Evolutionary conservation across 2,888 invertebrate genomes (phyloP).

Genomic region (Chouioia cunea): DNA sequence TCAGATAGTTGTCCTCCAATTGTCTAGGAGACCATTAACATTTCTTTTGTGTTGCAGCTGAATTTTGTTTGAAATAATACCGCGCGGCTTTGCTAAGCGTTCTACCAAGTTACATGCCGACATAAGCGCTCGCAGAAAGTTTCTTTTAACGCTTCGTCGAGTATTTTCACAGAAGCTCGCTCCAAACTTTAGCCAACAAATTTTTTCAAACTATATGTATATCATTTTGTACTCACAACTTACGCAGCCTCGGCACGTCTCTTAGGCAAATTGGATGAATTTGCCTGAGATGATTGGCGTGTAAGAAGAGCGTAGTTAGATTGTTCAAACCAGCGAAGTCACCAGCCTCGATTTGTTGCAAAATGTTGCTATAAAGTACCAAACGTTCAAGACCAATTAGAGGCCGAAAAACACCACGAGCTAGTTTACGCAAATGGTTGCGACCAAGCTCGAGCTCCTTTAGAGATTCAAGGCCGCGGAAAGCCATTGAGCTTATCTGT

Average conservation of each 20-base stretch:
- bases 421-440: constrained; percentile 74
- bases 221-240: constrained; percentile 73
- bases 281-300: constrained; percentile 78
- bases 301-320: constrained; percentile 77
- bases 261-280: constrained; percentile 76
- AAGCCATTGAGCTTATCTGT: constrained; percentile 59
- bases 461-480: constrained; percentile 63
- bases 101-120: too few relatives aligned
- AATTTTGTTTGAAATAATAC: too few relatives aligned
- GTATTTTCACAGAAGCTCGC: too few relatives aligned
- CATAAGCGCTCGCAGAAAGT: too few relatives aligned
- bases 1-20: constrained; percentile 81
- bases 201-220: too few relatives aligned
- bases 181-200: too few relatives aligned
- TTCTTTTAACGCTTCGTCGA: too few relatives aligned
- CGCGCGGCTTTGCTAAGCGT: too few relatives aligned
- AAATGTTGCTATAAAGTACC: constrained; percentile 78
- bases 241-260: constrained; percentile 76
- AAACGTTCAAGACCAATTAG: constrained; percentile 75
- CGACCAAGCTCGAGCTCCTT: constrained; percentile 79
- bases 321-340: constrained; percentile 76
- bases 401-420: constrained; percentile 74
- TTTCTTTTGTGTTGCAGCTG: too few relatives aligned
- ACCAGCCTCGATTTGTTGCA: constrained; percentile 74
- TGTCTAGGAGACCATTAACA: constrained; percentile 70